Percentiles rank a stretch among this genome's conserved stretches.
These are phyloP conservation scores for Oreonectes daqikongensis DNA, from an alignment of 2,797 vertebrate genomes.

Conservation along the genomic window DNA sequence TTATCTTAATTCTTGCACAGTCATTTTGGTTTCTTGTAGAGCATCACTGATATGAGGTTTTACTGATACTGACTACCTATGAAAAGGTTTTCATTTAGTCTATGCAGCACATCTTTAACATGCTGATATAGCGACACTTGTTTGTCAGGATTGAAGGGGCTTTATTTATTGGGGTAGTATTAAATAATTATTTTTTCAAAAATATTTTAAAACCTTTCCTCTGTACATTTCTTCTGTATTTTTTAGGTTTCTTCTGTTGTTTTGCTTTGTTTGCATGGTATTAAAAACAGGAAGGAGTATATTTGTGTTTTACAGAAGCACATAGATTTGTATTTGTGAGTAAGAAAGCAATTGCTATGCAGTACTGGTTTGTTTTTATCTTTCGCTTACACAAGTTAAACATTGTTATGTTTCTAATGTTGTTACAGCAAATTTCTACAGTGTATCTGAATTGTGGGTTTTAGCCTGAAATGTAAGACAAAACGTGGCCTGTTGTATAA, in stretches of 20 bases:
- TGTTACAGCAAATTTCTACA: not conserved
- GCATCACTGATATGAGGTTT: conserved; percentile 14
- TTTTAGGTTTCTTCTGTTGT: not conserved
- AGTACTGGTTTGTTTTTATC: not conserved
- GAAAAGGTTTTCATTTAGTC: not conserved
- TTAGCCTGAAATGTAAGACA: no score
- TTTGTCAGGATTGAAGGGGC: not conserved
- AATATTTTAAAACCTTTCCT: not conserved
- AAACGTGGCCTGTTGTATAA: conserved; percentile 27
- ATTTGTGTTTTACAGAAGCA: not conserved
- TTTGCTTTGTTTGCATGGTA: not conserved
- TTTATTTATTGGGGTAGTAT: conserved; percentile 55
- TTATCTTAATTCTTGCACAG: not conserved
- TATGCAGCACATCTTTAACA: conserved; percentile 8
- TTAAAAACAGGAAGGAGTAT: not conserved
- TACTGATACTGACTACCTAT: not conserved
- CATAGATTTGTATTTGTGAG: no score
- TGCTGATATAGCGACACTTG: not conserved
- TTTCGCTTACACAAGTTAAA: not conserved
- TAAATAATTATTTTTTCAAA: conserved; percentile 51
- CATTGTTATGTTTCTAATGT: not conserved
- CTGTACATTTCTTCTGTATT: not conserved
- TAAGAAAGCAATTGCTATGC: not conserved
- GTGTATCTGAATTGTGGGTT: not conserved
- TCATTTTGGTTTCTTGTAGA: not conserved